A percentile compares a stretch with the other conserved stretches of the same genome.
Conservation (phyloP, 2,797 vertebrate genomes). For the Sebastolobus alascanus region DNA sequence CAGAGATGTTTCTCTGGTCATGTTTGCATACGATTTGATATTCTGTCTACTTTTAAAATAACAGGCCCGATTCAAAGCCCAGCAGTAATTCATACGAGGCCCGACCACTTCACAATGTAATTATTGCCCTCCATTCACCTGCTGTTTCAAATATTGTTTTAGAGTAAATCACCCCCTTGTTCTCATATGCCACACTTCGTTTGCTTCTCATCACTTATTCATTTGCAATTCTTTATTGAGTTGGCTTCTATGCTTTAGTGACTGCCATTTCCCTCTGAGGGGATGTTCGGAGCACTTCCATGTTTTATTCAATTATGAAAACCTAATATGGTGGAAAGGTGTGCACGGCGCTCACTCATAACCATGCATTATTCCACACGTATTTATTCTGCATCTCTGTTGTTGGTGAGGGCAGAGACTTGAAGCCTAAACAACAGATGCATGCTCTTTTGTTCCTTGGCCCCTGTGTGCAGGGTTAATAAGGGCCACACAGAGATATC, state of each 20-base stretch:
- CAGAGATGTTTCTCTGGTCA: slow-evolving; percentile 49
- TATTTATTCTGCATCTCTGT: slow-evolving; percentile 55
- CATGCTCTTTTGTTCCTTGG: slow-evolving; percentile 34
- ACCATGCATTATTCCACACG: slow-evolving; percentile 72
- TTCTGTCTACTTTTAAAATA: slow-evolving; percentile 38
- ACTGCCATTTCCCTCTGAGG: slow-evolving; percentile 74
- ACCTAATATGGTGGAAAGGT: slow-evolving; percentile 80
- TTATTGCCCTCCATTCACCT: slow-evolving; percentile 68
- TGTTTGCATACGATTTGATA: slow-evolving; percentile 48
- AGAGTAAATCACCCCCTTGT: slow-evolving; percentile 79
- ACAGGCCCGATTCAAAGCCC: slow-evolving; percentile 17
- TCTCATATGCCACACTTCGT: slow-evolving; percentile 76
- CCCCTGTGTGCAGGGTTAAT: slow-evolving; percentile 23
- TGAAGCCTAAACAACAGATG: slow-evolving; percentile 28
- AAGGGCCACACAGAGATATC: slow-evolving; percentile 10
- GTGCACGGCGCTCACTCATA: slow-evolving; percentile 64
- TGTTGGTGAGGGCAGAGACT: slow-evolving; percentile 28
- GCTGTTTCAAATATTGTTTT: slow-evolving; percentile 73
- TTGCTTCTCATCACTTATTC: slow-evolving; percentile 82
- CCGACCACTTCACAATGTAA: slow-evolving; percentile 43
- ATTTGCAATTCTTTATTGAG: slow-evolving; percentile 77
- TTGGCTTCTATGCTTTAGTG: slow-evolving; percentile 77
- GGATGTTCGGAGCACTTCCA: slow-evolving; percentile 75
- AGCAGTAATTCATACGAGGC: slow-evolving; percentile 40
- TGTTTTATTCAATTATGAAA: slow-evolving; percentile 84